Evolutionary conservation across 2,888 invertebrate species (phyloP).

Genomic region (Lithophane semibrunnea): DNA sequence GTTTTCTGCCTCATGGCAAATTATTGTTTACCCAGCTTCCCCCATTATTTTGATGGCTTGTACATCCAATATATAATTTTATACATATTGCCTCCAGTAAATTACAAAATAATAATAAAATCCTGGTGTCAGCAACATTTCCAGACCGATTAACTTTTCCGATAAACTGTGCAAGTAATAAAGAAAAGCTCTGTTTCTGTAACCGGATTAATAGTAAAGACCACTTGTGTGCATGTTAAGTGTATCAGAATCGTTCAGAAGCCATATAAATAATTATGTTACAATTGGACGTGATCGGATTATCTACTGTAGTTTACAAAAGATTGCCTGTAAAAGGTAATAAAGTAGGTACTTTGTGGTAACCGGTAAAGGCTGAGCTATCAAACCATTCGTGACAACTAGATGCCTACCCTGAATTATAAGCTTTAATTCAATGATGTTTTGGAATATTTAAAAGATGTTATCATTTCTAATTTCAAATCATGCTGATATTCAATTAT

Average conservation of each 20-base stretch:
- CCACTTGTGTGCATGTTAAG: conserved; percentile 30
- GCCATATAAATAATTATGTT: conserved; percentile 43
- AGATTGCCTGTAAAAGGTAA: not conserved
- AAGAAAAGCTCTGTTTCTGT: conserved; percentile 15
- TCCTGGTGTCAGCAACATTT: not conserved
- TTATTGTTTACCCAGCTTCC: not conserved
- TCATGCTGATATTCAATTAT: conserved; percentile 43
- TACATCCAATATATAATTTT: not conserved
- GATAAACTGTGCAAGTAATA: conserved; percentile 2
- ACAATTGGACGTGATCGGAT: conserved; percentile 27
- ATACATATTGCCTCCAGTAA: not conserved
- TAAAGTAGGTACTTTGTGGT: not conserved
- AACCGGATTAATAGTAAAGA: conserved; percentile 28
- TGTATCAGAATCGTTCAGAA: conserved; percentile 48
- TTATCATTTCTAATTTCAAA: conserved; percentile 4
- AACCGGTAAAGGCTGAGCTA: not conserved
- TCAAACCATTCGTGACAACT: not conserved
- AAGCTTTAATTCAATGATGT: conserved; percentile 1
- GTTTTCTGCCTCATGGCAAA: not conserved
- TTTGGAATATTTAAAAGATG: conserved; percentile 7
- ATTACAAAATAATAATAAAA: not conserved
- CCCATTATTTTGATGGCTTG: not conserved
- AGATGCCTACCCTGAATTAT: not conserved
- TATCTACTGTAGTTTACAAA: conserved; percentile 12
- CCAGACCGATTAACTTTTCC: not conserved